Evolutionary conservation across 2,888 invertebrate genomes (phyloP).

Genomic region (Parapristionchus giblindavisi): DNA sequence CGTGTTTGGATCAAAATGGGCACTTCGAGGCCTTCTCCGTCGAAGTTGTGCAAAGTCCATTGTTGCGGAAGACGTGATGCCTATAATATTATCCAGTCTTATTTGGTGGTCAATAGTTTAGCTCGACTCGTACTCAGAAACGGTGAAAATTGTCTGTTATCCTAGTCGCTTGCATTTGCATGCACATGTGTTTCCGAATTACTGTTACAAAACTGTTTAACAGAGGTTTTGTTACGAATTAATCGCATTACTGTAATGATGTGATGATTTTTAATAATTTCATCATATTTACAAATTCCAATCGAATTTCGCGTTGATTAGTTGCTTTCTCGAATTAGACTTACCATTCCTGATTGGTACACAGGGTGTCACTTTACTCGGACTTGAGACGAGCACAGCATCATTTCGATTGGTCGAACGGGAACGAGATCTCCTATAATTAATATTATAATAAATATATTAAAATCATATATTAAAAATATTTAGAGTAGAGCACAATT

Average conservation of each 20-base stretch:
- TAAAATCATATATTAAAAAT: neutral
- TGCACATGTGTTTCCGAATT: too few species aligned
- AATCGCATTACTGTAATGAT: too few species aligned
- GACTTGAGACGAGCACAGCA: slow-evolving; percentile 35
- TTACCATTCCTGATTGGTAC: slow-evolving; percentile 8
- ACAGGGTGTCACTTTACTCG: neutral
- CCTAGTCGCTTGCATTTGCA: too few species aligned
- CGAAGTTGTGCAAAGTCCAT: slow-evolving; percentile 47
- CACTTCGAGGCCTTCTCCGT: slow-evolving; percentile 53
- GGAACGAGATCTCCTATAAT: slow-evolving; percentile 27
- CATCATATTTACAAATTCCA: too few species aligned
- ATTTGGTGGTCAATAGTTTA: too few species aligned
- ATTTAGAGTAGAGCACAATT: neutral
- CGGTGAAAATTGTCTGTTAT: too few species aligned
- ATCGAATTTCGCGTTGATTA: too few species aligned
- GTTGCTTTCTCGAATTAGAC: neutral
- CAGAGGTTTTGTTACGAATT: too few species aligned
- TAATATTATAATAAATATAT: neutral
- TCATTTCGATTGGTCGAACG: slow-evolving; percentile 32
- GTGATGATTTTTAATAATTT: too few species aligned
- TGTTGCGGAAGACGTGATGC: slow-evolving; percentile 34
- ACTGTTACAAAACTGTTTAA: too few species aligned
- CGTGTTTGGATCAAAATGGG: slow-evolving; percentile 61
- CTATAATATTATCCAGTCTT: slow-evolving; percentile 13
- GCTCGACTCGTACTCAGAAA: too few species aligned